Conservation (phyloP, 2,113 vertebrate genomes). For the Rhadina sibilatrix region DNA sequence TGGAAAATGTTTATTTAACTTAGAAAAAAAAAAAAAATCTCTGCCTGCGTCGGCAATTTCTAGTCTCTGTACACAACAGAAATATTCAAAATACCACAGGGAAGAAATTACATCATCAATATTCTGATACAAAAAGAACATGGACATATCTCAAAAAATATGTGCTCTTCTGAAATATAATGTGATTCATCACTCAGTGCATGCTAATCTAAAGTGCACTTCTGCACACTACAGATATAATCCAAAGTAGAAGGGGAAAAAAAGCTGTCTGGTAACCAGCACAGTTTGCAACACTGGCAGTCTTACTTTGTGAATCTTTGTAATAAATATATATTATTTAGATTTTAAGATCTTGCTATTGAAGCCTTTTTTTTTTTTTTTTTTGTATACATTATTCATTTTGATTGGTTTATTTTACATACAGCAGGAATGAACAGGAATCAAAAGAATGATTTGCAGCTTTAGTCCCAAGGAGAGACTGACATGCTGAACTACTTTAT, state of each 20-base stretch:
- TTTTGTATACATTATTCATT: background rate
- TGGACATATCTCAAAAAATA: background rate
- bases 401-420: background rate
- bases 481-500: background rate
- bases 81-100: background rate
- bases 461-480: background rate
- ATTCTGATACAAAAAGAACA: background rate
- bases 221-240: background rate
- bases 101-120: background rate
- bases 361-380: background rate
- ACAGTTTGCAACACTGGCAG: background rate
- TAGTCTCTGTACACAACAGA: background rate
- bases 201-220: background rate
- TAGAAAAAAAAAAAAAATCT: background rate
- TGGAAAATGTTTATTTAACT: slow-evolving; percentile 34
- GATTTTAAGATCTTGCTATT: background rate
- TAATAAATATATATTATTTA: background rate
- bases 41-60: slow-evolving; percentile 13
- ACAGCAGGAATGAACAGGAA: background rate
- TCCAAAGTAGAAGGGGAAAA: background rate
- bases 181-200: background rate
- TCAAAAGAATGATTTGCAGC: background rate
- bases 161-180: background rate
- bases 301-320: background rate
- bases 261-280: background rate